A percentile compares a stretch with the other conserved stretches of the same genome.
These are phyloP conservation scores for Dinocampus coccinellae DNA, from an alignment of 2,888 invertebrate genomes.

Conservation along the genomic window DNA sequence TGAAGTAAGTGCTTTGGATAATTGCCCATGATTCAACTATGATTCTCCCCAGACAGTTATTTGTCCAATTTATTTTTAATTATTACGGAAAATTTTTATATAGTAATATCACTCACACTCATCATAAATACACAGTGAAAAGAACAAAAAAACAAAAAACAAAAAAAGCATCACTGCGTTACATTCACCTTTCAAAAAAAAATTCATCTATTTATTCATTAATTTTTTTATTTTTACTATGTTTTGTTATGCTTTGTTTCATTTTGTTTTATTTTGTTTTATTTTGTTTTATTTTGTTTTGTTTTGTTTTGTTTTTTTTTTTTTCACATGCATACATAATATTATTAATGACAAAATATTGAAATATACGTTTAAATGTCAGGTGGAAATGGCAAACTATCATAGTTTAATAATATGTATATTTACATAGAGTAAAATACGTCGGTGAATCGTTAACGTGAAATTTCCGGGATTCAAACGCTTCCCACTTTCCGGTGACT, in stretches of 20 bases:
- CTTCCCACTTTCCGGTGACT: constrained; percentile 41
- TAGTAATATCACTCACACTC: neutral
- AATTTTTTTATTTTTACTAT: too few relatives aligned
- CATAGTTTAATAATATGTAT: neutral
- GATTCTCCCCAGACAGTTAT: neutral
- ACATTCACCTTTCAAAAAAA: too few relatives aligned
- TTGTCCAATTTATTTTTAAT: constrained; percentile 11
- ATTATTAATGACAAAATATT: too few relatives aligned
- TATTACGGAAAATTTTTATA: constrained; percentile 1
- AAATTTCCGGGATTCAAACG: constrained; percentile 44
- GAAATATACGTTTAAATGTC: neutral
- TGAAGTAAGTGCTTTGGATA: constrained; percentile 14
- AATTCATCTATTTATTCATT: too few relatives aligned
- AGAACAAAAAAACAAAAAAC: neutral
- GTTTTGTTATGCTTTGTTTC: too few relatives aligned
- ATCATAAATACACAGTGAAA: too few relatives aligned
- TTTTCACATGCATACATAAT: too few relatives aligned
- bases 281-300: too few relatives aligned
- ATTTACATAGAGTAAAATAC: neutral
- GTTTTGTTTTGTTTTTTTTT: too few relatives aligned
- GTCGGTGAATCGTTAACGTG: constrained; percentile 40
- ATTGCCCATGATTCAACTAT: constrained; percentile 15
- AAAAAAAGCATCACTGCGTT: too few relatives aligned
- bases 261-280: too few relatives aligned
- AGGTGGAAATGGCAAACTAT: neutral